These are phyloP conservation scores for Choreutis nemorana DNA, from an alignment of 2,888 invertebrate species.

Conservation along the genomic window DNA sequence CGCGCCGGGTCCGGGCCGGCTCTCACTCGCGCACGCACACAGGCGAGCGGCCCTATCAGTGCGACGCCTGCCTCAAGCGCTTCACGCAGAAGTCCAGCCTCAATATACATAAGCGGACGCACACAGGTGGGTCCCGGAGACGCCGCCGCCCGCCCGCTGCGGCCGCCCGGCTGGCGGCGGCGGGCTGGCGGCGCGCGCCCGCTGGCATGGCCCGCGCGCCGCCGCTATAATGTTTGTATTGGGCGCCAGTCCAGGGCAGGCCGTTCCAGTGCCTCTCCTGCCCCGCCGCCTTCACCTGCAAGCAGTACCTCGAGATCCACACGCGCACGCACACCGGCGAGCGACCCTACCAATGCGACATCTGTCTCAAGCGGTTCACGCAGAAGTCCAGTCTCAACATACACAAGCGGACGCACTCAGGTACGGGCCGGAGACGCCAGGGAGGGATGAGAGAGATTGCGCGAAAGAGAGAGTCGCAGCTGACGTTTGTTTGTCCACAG, in stretches of 20 bases:
- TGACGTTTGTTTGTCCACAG: conserved; percentile 34
- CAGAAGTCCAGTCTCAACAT: conserved; percentile 85
- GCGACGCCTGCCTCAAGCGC: conserved; percentile 78
- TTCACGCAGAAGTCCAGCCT: conserved; percentile 85
- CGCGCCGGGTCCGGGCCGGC: conserved; percentile 60
- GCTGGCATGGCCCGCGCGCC: conserved; percentile 47
- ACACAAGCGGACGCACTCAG: conserved; percentile 80
- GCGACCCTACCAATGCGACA: conserved; percentile 73
- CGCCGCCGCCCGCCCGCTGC: conserved; percentile 43
- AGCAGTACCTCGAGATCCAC: conserved; percentile 69
- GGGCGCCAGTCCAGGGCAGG: conserved; percentile 67
- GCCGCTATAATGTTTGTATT: conserved; percentile 63
- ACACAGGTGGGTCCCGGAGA: conserved; percentile 71
- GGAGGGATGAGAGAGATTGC: conserved; percentile 27
- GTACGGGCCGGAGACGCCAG: conserved; percentile 32
- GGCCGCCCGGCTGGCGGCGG: conserved; percentile 49
- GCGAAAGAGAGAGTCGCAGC: conserved; percentile 18
- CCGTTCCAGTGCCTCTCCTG: conserved; percentile 69
- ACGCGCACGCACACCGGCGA: conserved; percentile 69
- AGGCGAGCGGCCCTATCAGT: conserved; percentile 72
- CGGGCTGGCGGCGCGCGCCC: conserved; percentile 57
- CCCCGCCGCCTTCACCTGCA: conserved; percentile 66
- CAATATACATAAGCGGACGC: conserved; percentile 82
- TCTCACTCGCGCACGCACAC: conserved; percentile 64
- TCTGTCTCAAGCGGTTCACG: conserved; percentile 81